Evolutionary conservation across 2,888 invertebrate genomes (phyloP).

Genomic region (Hartigia nigra): DNA sequence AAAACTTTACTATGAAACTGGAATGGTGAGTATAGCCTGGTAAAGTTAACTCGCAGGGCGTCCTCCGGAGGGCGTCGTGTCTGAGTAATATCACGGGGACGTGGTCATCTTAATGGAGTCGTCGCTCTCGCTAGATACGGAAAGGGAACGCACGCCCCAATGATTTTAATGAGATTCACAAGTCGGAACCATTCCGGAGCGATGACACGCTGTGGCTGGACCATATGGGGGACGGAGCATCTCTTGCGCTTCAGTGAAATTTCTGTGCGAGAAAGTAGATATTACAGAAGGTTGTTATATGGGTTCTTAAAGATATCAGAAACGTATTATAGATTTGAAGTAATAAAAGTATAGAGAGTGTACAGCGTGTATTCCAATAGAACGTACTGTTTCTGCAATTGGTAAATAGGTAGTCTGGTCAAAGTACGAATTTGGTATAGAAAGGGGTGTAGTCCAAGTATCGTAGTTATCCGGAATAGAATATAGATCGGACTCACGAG

Average conservation of each 20-base stretch:
- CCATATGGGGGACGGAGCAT: constrained; percentile 2
- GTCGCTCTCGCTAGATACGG: constrained; percentile 40
- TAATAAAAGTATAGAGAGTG: background rate
- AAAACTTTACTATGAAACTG: constrained; percentile 7
- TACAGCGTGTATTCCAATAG: background rate
- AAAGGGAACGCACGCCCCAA: constrained; percentile 60
- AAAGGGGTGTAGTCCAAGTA: constrained; percentile 12
- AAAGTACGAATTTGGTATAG: constrained; percentile 28
- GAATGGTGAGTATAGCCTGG: background rate
- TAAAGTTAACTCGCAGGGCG: background rate
- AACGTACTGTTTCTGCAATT: background rate
- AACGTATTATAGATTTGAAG: background rate
- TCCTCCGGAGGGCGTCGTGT: constrained; percentile 30
- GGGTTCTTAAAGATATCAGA: constrained; percentile 9
- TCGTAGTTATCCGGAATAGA: constrained; percentile 16
- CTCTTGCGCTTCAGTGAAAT: constrained; percentile 9
- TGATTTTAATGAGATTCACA: constrained; percentile 65
- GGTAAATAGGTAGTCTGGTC: background rate
- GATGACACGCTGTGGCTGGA: constrained; percentile 17
- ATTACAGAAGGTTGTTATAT: background rate
- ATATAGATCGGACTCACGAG: constrained; percentile 25
- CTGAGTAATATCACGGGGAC: constrained; percentile 64
- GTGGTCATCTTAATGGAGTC: constrained; percentile 65
- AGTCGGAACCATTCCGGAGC: constrained; percentile 39
- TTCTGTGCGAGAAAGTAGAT: background rate